phyloP scores from a whole-genome alignment of 2,888 invertebrate genomes.

The Gerris lacustris region DNA sequence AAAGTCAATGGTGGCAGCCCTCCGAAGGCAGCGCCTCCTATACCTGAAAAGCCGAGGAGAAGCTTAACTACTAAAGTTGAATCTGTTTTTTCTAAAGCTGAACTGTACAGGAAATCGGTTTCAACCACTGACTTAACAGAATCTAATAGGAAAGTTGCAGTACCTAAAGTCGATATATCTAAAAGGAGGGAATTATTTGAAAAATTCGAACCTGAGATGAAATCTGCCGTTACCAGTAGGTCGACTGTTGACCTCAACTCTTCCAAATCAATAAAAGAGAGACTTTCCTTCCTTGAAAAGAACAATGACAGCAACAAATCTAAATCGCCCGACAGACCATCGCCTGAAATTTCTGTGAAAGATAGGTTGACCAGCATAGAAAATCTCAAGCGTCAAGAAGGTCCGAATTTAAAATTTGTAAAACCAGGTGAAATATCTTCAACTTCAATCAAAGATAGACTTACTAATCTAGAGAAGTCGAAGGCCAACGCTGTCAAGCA shows the following conservation, averaged over 20 bases:
- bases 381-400: slow-evolving; percentile 31
- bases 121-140: slow-evolving; percentile 38
- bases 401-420: slow-evolving; percentile 7
- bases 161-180: slow-evolving; percentile 60
- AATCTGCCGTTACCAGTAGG: slow-evolving; percentile 15
- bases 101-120: slow-evolving; percentile 33
- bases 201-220: slow-evolving; percentile 37
- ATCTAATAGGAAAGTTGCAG: slow-evolving; percentile 47
- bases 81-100: slow-evolving; percentile 50
- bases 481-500: slow-evolving; percentile 6
- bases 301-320: slow-evolving; percentile 39
- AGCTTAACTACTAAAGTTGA: slow-evolving; percentile 45
- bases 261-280: slow-evolving; percentile 58
- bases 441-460: slow-evolving; percentile 42
- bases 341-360: slow-evolving; percentile 34
- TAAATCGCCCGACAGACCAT: slow-evolving; percentile 29
- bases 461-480: slow-evolving; percentile 36
- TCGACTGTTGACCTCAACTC: slow-evolving; percentile 50
- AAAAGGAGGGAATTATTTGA: slow-evolving; percentile 76
- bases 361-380: slow-evolving; percentile 30
- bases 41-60: slow-evolving; percentile 30
- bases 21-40: slow-evolving; percentile 24
- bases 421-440: slow-evolving; percentile 29
- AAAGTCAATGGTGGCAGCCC: slow-evolving; percentile 17
- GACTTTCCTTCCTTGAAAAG: slow-evolving; percentile 55